Evolutionary conservation across 1,140 invertebrate genomes (phyloP), one percentile per base, ranked within the genome.

Genomic region (Caenorhabditis remanei): DNA sequence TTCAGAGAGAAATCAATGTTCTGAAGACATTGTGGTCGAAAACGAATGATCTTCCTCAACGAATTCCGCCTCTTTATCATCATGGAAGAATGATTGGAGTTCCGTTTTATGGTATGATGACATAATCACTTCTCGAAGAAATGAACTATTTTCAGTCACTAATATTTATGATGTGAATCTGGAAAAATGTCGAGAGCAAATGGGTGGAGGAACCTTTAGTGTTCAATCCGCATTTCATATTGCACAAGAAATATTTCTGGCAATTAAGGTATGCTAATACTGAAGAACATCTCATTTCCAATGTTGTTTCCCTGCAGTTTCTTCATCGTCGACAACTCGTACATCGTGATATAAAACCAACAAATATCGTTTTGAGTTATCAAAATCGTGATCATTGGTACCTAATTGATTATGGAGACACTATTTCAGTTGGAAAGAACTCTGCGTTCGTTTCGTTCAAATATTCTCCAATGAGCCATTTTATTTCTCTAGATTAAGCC

Each of bases 321-420:
- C 5, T 79, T 2, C 71, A 79, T 50, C 71, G 71, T 50, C 46
- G 46, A 24, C 71, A 50, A 24, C 7, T 50, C 8, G 71, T 79
- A 24, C 71, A 79, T 79, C 71, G 71, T 50, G 71, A 79, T 14
- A 53, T 79, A 7, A 79, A 79, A 41, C 71, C 71, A 24, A 79
- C 71, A n/a, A 79, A 79, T 50, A 50, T 79, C 21, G 71, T 50
- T 3, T 13, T 79, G 46, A 79, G 71, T n/a, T 79, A 79, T 79
- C 71, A 79, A n/a, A 79, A 79, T 79, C 71, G 71, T 14, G 71
- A 79, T 53, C 71, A 79, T 4, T 79, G 71, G 71, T 79, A 79
- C n/a, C 24, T 79, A 21, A 79, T 79, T 19, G 71, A 79, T 24
- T 79, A 79, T 79, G 71, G 71, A 53, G 71, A 79, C 24, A 24